These are phyloP conservation scores for Xestia sexstrigata DNA, from an alignment of 2,888 invertebrate genomes.

Conservation along the genomic window DNA sequence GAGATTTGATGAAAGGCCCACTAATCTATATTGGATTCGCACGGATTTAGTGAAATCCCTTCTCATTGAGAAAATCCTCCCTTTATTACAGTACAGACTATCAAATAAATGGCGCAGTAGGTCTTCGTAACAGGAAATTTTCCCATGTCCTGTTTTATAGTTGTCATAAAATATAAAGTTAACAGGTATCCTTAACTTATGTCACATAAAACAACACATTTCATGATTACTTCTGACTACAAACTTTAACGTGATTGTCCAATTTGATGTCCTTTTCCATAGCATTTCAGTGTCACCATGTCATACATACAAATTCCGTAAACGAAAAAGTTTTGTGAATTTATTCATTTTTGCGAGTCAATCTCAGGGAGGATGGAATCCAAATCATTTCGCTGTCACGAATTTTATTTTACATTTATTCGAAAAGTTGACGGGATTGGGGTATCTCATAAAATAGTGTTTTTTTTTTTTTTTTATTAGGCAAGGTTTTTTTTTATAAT, in stretches of 20 bases:
- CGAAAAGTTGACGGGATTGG: background rate
- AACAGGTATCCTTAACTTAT: slow-evolving; percentile 37
- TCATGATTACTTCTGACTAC: slow-evolving; percentile 46
- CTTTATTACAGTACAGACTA: slow-evolving; percentile 55
- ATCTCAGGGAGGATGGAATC: slow-evolving; percentile 24
- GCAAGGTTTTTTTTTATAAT: background rate
- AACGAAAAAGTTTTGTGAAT: slow-evolving; percentile 42
- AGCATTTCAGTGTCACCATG: slow-evolving; percentile 12
- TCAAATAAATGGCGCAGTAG: slow-evolving; percentile 36
- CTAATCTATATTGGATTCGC: slow-evolving; percentile 67
- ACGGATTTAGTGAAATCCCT: slow-evolving; percentile 57
- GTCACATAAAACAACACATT: slow-evolving; percentile 55
- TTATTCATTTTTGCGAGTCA: slow-evolving; percentile 40
- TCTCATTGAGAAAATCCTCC: slow-evolving; percentile 51
- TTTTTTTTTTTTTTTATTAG: background rate
- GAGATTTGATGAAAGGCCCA: slow-evolving; percentile 59
- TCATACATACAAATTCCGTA: slow-evolving; percentile 23
- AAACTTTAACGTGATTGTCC: slow-evolving; percentile 31
- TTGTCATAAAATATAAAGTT: slow-evolving; percentile 52
- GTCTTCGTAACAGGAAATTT: slow-evolving; percentile 37
- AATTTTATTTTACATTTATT: slow-evolving; percentile 9
- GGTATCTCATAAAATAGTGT: background rate
- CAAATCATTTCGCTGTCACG: slow-evolving; percentile 26
- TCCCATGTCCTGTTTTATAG: slow-evolving; percentile 37
- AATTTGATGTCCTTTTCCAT: slow-evolving; percentile 41